Evolutionary conservation across 2,888 invertebrate species (phyloP).

Genomic region (Netelia melanura): DNA sequence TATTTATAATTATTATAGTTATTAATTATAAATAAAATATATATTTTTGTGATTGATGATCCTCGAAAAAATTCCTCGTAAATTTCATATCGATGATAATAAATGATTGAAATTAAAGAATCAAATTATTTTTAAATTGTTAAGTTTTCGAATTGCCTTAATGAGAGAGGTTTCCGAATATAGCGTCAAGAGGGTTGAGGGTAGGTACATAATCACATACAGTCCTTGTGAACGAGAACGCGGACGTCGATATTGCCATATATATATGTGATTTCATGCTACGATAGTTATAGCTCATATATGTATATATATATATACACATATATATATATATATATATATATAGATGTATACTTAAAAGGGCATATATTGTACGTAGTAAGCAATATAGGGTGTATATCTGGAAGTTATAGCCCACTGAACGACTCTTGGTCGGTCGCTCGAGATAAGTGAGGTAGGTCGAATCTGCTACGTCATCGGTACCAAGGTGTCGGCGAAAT

Average conservation of each 20-base stretch:
- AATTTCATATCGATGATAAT: no score
- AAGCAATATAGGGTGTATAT: conserved; percentile 27
- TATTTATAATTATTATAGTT: no score
- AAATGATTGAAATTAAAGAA: no score
- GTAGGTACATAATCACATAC: neutral
- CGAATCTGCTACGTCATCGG: conserved; percentile 71
- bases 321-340: conserved; percentile 7
- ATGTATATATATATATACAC: neutral
- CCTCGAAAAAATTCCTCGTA: no score
- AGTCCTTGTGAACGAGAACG: conserved; percentile 9
- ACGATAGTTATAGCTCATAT: neutral
- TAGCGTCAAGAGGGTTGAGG: neutral
- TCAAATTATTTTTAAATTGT: no score
- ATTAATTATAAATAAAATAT: no score
- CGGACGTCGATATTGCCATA: neutral
- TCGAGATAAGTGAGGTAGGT: conserved; percentile 62
- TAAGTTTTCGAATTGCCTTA: no score
- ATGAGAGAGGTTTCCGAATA: no score
- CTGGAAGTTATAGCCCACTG: conserved; percentile 36
- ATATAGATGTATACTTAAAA: neutral
- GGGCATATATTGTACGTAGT: neutral
- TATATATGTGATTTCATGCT: conserved; percentile 1
- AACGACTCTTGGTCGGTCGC: conserved; percentile 30
- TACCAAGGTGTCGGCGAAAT: conserved; percentile 69
- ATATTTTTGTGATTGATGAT: no score